Conservation (phyloP, 2,888 invertebrate species). For the Pristionchus maxplancki region DNA sequence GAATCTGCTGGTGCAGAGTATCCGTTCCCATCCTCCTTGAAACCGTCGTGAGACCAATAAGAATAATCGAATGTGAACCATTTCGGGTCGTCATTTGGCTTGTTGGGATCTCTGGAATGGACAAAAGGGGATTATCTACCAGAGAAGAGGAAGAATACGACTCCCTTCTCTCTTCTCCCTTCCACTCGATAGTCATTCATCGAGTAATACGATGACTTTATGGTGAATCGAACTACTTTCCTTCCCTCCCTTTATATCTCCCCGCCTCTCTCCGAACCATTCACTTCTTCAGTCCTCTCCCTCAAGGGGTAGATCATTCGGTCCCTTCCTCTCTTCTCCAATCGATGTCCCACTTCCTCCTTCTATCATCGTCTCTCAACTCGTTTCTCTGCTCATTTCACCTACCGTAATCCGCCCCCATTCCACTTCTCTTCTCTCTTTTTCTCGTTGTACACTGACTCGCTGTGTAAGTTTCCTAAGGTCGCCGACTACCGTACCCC, state of each 20-base stretch:
- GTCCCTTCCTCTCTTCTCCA: conserved; percentile 19
- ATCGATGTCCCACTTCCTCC: neutral
- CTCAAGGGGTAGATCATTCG: neutral
- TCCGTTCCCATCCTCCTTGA: conserved; percentile 79
- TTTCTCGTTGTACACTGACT: neutral
- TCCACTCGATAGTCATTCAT: conserved; percentile 34
- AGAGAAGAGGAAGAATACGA: neutral
- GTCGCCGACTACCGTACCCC: conserved; percentile 30
- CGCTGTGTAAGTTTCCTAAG: conserved; percentile 33
- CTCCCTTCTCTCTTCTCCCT: conserved; percentile 36
- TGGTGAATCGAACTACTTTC: conserved; percentile 43
- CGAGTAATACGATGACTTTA: conserved; percentile 46
- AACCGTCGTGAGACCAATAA: conserved; percentile 83
- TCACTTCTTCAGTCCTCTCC: neutral
- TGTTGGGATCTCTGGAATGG: conserved; percentile 78
- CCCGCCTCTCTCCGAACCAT: neutral
- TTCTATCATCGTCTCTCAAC: conserved; percentile 14
- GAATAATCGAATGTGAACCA: conserved; percentile 81
- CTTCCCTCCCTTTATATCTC: conserved; percentile 20
- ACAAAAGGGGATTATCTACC: too few relatives aligned
- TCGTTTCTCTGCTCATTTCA: conserved; percentile 19
- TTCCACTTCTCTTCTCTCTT: conserved; percentile 34
- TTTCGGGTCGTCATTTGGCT: conserved; percentile 78
- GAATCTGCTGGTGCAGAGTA: conserved; percentile 78
- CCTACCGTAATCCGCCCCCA: conserved; percentile 30